A percentile compares a stretch with the other conserved stretches of the same genome.
These are phyloP conservation scores for Eristalis pertinax DNA, from an alignment of 2,888 invertebrate genomes.

Conservation along the genomic window DNA sequence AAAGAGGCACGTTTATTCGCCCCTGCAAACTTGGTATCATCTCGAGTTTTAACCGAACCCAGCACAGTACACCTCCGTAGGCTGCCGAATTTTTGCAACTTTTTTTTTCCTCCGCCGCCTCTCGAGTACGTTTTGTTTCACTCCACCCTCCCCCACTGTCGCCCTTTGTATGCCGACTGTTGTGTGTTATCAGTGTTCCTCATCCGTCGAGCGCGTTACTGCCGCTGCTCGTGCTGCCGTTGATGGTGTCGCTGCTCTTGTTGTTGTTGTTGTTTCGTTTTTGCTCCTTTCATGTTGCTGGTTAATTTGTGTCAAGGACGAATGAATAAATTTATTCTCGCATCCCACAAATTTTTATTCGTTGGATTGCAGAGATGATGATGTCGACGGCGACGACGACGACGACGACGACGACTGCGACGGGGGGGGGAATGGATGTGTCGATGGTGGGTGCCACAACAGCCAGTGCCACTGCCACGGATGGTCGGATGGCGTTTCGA, in stretches of 20 bases:
- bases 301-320: slow-evolving; percentile 72
- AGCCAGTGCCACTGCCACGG: neutral
- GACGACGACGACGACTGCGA: slow-evolving; percentile 6
- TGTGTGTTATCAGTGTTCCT: slow-evolving; percentile 34
- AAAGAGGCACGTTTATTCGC: slow-evolving; percentile 32
- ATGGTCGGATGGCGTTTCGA: neutral
- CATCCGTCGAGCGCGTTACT: neutral
- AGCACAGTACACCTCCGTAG: slow-evolving; percentile 27
- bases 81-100: slow-evolving; percentile 17
- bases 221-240: neutral
- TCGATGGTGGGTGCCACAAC: neutral
- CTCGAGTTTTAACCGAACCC: slow-evolving; percentile 33
- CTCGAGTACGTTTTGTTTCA: neutral
- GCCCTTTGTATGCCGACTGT: neutral
- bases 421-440: neutral
- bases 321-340: slow-evolving; percentile 63
- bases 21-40: slow-evolving; percentile 30
- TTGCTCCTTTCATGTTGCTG: slow-evolving; percentile 56
- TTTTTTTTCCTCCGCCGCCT: neutral
- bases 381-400: slow-evolving; percentile 11
- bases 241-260: neutral
- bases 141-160: neutral
- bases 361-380: slow-evolving; percentile 34
- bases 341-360: slow-evolving; percentile 57
- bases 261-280: slow-evolving; percentile 43